phyloP scores from a whole-genome alignment of 2,113 vertebrate genomes.

The Pollachius pollachius region DNA sequence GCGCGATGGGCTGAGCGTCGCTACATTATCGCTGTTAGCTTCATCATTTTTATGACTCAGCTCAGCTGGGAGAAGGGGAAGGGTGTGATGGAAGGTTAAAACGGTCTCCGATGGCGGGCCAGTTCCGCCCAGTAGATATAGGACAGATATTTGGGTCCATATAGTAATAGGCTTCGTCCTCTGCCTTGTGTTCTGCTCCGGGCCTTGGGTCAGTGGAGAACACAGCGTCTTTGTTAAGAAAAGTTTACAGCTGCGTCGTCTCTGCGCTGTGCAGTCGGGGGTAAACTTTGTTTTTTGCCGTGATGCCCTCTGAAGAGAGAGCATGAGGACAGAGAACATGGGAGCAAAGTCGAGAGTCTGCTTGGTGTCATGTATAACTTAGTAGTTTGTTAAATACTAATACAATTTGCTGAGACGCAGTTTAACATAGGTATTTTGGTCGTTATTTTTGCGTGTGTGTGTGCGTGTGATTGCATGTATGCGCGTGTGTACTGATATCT shows the following conservation, averaged over 20 bases:
- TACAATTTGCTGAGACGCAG: conserved; percentile 62
- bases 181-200: conserved; percentile 56
- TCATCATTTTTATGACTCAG: conserved; percentile 61
- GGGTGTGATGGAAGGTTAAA: conserved; percentile 61
- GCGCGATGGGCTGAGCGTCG: conserved; percentile 50
- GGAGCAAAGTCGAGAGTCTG: conserved; percentile 25
- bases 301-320: conserved; percentile 38
- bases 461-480: conserved; percentile 9
- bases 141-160: conserved; percentile 67
- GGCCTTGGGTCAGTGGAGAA: conserved; percentile 66
- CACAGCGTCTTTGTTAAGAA: conserved; percentile 60
- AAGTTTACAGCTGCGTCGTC: conserved; percentile 61
- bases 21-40: conserved; percentile 54
- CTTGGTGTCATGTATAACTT: conserved; percentile 65
- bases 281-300: conserved; percentile 39
- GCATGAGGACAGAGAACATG: background rate
- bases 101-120: conserved; percentile 53
- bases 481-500: conserved; percentile 9
- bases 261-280: conserved; percentile 23
- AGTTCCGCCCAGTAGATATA: conserved; percentile 58
- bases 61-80: conserved; percentile 60
- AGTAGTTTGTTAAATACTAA: conserved; percentile 54
- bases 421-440: conserved; percentile 61
- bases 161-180: conserved; percentile 52
- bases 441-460: conserved; percentile 16